Conservation (phyloP, 92 coral and sea anemone genomes). For the Muricea muricata region DNA sequence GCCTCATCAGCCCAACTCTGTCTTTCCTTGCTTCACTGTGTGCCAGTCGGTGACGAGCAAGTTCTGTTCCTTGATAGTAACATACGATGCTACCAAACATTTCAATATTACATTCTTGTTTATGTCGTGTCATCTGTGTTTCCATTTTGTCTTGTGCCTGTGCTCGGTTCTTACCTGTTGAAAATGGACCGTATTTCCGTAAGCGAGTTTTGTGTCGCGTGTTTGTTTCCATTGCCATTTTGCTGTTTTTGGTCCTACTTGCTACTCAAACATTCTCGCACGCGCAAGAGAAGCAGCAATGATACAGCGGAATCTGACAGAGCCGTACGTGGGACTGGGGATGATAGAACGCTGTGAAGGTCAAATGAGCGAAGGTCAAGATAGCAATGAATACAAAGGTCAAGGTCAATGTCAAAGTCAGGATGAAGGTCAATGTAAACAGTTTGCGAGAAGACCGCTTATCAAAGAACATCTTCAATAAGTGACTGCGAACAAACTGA, state of each 20-base stretch:
- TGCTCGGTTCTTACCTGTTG: slow-evolving; percentile 17
- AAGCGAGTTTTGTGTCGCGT: slow-evolving; percentile 27
- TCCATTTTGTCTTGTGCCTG: slow-evolving; percentile 31
- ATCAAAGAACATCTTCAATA: neutral
- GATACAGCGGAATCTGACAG: neutral
- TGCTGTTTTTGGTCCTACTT: slow-evolving; percentile 23
- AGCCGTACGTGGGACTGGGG: neutral
- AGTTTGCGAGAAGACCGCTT: neutral
- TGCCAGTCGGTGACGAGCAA: neutral
- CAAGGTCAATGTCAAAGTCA: neutral
- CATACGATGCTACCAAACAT: slow-evolving; percentile 27
- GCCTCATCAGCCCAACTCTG: slow-evolving; percentile 19
- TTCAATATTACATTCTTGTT: slow-evolving; percentile 21
- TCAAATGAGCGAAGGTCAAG: no score
- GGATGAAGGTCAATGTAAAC: neutral
- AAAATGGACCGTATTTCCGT: slow-evolving; percentile 14
- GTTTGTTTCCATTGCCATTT: slow-evolving; percentile 34
- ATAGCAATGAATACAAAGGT: neutral
- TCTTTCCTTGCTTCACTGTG: slow-evolving; percentile 24
- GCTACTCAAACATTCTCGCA: neutral
- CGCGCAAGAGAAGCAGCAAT: neutral
- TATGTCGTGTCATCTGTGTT: slow-evolving; percentile 21
- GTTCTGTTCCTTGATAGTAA: slow-evolving; percentile 33
- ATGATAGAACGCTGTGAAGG: neutral
- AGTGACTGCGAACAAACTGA: no score